phyloP scores from a whole-genome alignment of 2,797 vertebrate genomes.

The Platalea minor region DNA sequence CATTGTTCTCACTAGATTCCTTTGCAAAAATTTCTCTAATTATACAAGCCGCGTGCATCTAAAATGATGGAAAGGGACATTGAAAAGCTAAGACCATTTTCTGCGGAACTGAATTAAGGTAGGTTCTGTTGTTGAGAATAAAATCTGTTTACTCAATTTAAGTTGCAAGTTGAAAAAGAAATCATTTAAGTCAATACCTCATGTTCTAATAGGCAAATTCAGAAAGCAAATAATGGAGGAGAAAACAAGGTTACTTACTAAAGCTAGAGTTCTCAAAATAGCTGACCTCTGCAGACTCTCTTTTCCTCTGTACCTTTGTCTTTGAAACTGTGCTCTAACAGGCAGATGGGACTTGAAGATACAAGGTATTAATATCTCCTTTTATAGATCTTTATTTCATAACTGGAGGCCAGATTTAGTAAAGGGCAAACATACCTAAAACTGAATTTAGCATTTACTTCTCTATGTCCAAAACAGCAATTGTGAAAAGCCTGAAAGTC shows the following conservation, averaged over 20 bases:
- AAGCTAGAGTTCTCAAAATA: constrained; percentile 38
- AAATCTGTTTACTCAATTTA: neutral
- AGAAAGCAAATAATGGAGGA: constrained; percentile 24
- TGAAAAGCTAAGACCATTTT: neutral
- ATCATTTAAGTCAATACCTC: neutral
- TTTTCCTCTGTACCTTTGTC: neutral
- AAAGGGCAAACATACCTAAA: neutral
- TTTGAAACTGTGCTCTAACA: neutral
- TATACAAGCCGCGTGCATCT: neutral
- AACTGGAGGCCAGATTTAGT: neutral
- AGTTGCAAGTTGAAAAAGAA: neutral
- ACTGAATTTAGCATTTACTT: neutral
- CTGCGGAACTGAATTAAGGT: neutral
- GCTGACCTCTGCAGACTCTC: neutral
- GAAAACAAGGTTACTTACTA: constrained; percentile 41
- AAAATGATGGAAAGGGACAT: neutral
- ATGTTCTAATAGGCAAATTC: neutral
- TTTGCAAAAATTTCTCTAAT: neutral
- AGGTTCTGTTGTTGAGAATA: neutral
- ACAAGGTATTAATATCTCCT: neutral
- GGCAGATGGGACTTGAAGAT: neutral
- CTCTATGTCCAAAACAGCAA: neutral
- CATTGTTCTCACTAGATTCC: neutral
- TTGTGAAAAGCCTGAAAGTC: neutral
- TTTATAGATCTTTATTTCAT: constrained; percentile 5